Evolutionary conservation across 2,888 invertebrate genomes (phyloP).

Genomic region (Melipona bicolor): DNA sequence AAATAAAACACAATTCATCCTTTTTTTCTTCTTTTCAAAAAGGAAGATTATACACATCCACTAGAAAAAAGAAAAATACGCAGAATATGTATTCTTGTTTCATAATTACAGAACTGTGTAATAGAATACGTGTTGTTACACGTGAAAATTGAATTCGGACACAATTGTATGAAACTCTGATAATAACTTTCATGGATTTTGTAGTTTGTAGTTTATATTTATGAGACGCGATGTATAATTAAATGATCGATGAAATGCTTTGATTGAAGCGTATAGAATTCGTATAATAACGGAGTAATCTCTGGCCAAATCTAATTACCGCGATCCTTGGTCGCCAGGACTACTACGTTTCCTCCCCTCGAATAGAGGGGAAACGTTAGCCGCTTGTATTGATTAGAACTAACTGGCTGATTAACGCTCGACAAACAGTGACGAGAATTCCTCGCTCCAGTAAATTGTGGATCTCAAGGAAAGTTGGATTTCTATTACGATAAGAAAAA

Average conservation of each 20-base stretch:
- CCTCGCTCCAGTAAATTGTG: not conserved
- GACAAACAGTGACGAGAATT: constrained; percentile 9
- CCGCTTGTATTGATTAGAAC: not conserved
- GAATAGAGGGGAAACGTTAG: not conserved
- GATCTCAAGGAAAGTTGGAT: constrained; percentile 1
- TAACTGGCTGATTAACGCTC: not conserved
- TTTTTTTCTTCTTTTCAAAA: not conserved
- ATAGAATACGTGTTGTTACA: too few species aligned
- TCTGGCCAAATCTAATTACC: not conserved
- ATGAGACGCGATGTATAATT: not conserved
- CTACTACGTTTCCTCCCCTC: not conserved
- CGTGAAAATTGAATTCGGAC: too few species aligned
- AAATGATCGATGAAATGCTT: constrained; percentile 2
- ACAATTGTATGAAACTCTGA: too few species aligned
- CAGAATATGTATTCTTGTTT: not conserved
- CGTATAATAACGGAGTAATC: not conserved
- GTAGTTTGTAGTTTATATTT: not conserved
- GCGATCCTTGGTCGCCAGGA: not conserved
- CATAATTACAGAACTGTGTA: not conserved
- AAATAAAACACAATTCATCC: too few species aligned
- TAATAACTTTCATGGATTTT: too few species aligned
- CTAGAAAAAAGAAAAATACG: not conserved
- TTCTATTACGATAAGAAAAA: not conserved
- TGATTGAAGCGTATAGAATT: constrained; percentile 16
- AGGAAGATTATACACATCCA: not conserved